Base-by-base conservation (phyloP, 1,140 invertebrate genomes). In the Centruroides sculpturatus region DNA sequence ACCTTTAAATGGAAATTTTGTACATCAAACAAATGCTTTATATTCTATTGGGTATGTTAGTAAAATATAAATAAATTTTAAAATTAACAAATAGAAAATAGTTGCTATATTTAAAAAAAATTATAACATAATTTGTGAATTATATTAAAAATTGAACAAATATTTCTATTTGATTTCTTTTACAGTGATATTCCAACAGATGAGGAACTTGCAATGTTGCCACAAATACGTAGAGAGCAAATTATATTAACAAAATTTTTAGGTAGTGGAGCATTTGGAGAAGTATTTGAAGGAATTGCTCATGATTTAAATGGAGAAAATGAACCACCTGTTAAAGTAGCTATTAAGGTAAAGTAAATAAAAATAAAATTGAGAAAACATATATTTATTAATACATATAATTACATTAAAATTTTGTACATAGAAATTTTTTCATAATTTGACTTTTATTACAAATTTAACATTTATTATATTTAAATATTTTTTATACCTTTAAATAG, bases 251-350 rank as follows among this genome's bases (percentile, higher is more conserved):
- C 82, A 0, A 90, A 92, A 71, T 92, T 93, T 69, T 75, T 98
- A 50, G 94, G 93, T 0, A 91, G 87, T 64, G 95, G 94, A 3
- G 92, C 92, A n/a, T 98, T 98, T 71, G 94, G 93, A 4, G 92
- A 96, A 75, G 94, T 98, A 3, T 95, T 87, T 71, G 89, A 95
- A 77, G 94, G 92, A 1, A 80, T 83, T 52, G 51, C 51, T 1
- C 59, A 60, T 53, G 56, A 73, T 23, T 35, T 74, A 13, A 66
- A 74, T 7, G 79, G 82, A 13, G 48, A 60, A 6, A 55, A 34
- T 5, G 41, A 59, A 68, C 11, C 68, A 59, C 36, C 50, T 35
- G 81, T 82, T 8, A 82, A 82, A 72, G 87, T 92, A 51, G 89
- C 89, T 51, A 84, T 93, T 10, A 94, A 93, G 77, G 87, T 89